Conservation (phyloP, 2,113 vertebrate genomes). For the cattle (Bos taurus) region ARS-UCD2.0 NC_037337.1:63588501-63589000, state of each 20-base stretch:
- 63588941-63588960: neutral
- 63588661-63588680: neutral
- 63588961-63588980: neutral
- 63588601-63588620: neutral
- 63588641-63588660: neutral
- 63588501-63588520: neutral
- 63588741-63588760: neutral
- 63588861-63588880: neutral
- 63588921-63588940: neutral
- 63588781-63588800: neutral
- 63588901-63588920: neutral
- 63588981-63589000: neutral
- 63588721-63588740: neutral
- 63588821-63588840: neutral
- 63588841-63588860: neutral
- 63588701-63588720: neutral
- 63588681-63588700: neutral
- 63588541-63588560: neutral
- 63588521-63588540: neutral
- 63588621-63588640: neutral
- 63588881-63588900: neutral
- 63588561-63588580: neutral
- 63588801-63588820: neutral
- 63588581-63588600: neutral
- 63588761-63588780: neutral